phyloP scores from a whole-genome alignment of 2,888 invertebrate species.

The Myopa tessellatipennis region DNA sequence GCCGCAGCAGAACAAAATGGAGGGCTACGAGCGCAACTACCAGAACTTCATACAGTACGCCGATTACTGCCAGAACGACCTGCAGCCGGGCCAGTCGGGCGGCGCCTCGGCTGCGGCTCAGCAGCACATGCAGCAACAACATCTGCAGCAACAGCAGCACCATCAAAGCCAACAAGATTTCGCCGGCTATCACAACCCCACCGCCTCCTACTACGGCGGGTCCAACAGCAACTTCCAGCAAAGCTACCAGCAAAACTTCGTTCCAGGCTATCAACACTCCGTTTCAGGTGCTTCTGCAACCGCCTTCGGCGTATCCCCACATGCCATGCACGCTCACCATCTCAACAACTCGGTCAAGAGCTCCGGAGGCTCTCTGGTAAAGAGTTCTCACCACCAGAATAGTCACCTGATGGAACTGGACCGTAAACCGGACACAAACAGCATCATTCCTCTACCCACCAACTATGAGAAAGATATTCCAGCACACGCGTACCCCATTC shows the following conservation, averaged over 20 bases:
- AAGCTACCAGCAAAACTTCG: conserved; percentile 66
- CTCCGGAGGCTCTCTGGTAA: conserved; percentile 1
- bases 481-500: conserved; percentile 67
- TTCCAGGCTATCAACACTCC: conserved; percentile 63
- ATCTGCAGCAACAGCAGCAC: conserved; percentile 55
- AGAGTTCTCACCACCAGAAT: conserved; percentile 52
- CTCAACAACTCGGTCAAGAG: conserved; percentile 36
- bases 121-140: conserved; percentile 54
- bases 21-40: conserved; percentile 68
- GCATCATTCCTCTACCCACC: conserved; percentile 65
- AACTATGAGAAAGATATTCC: conserved; percentile 69
- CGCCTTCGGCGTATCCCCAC: conserved; percentile 55
- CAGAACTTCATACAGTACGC: conserved; percentile 69
- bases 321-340: conserved; percentile 50
- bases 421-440: conserved; percentile 64
- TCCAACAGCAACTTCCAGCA: conserved; percentile 63
- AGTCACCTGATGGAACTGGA: conserved; percentile 64
- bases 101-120: conserved; percentile 44
- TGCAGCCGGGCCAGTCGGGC: conserved; percentile 59
- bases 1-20: conserved; percentile 66
- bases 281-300: conserved; percentile 53
- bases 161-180: conserved; percentile 59
- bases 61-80: conserved; percentile 67
- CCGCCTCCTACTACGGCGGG: conserved; percentile 56
- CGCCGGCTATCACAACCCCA: conserved; percentile 59